These are phyloP conservation scores for Podabrus alpinus DNA, from an alignment of 2,888 invertebrate species.

Conservation along the genomic window DNA sequence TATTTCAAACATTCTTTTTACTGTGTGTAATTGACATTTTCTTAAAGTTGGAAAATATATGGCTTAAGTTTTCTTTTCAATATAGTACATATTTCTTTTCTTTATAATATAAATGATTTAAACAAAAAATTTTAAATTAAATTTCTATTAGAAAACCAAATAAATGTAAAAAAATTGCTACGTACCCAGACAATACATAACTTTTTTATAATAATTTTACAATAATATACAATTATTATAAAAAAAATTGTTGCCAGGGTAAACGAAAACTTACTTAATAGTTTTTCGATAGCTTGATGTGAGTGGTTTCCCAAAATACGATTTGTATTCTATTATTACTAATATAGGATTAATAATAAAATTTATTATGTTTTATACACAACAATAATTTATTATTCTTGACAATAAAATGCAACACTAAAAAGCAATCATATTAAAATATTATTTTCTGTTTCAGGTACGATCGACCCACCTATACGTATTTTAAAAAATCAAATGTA, in stretches of 20 bases:
- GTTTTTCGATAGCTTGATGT: no score
- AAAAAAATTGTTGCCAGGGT: no score
- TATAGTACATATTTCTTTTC: background rate
- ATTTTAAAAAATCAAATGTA: background rate
- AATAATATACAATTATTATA: no score
- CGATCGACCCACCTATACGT: background rate
- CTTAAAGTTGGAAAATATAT: background rate
- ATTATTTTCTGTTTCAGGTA: background rate
- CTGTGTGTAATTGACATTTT: slow-evolving; percentile 2
- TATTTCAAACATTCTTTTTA: slow-evolving; percentile 5
- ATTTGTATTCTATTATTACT: no score
- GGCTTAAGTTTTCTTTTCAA: background rate
- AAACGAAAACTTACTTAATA: no score
- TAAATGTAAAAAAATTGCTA: background rate
- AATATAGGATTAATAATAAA: no score
- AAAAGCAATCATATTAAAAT: background rate
- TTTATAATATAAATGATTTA: background rate
- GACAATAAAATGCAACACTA: no score
- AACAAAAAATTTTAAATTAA: background rate
- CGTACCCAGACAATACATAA: no score
- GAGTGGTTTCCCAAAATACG: no score
- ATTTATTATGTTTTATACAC: no score
- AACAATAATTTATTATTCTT: no score
- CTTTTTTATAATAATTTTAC: no score
- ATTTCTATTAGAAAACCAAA: background rate